Evolutionary conservation across 2,888 invertebrate species (phyloP).

Genomic region (Andrena haemorrhoa): DNA sequence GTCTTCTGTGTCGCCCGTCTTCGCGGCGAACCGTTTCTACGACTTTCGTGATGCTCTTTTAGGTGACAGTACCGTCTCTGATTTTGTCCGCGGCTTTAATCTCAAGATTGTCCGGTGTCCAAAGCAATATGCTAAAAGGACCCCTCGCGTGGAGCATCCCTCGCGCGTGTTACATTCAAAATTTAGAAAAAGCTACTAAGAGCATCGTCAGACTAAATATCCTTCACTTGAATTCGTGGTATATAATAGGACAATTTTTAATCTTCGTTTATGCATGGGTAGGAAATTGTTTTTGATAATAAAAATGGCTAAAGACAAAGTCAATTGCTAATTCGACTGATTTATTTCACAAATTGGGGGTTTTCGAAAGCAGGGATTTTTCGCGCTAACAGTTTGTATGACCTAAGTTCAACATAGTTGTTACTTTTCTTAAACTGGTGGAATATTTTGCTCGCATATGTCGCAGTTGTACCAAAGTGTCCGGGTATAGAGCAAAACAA

Average conservation of each 20-base stretch:
- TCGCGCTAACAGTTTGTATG: neutral
- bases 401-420: neutral
- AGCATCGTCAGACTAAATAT: neutral
- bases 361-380: no score
- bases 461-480: constrained; percentile 2
- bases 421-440: neutral
- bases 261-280: no score
- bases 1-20: constrained; percentile 57
- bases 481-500: constrained; percentile 16
- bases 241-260: neutral
- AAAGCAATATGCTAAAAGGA: constrained; percentile 62
- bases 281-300: no score
- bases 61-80: constrained; percentile 68
- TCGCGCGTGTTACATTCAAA: neutral
- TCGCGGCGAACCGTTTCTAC: constrained; percentile 47
- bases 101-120: constrained; percentile 73
- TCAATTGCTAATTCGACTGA: no score
- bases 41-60: constrained; percentile 64
- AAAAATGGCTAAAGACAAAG: no score
- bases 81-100: constrained; percentile 73
- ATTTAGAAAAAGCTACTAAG: neutral
- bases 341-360: no score
- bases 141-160: neutral
- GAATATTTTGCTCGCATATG: neutral
- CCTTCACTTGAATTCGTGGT: neutral